Evolutionary conservation across 92 coral and sea anemone genomes (phyloP), one percentile per base, ranked within the genome.

Genomic region (Porites cylindrica): DNA sequence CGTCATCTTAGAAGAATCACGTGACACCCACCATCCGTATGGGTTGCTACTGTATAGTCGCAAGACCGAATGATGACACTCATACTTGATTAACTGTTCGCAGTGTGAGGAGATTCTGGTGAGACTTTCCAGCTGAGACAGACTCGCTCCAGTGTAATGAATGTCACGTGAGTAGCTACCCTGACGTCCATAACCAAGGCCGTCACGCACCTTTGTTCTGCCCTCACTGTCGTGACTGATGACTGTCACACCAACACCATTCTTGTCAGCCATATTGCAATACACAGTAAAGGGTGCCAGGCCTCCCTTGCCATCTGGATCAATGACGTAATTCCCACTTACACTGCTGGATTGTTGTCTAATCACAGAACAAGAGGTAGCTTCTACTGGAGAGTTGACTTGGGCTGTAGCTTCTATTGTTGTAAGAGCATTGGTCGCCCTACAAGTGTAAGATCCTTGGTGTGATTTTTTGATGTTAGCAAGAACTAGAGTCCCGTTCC

Each of bases 11-110:
- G 38, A 29, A 29, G 38, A 29, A 29, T 29, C 38, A 29, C 38
- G 38, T 1, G 38, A 29, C 38, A 29, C 38, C 38, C 38, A 29
- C 38, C 38, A n/a, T n/a, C n/a, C n/a, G n/a, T n/a, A n/a, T n/a
- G n/a, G n/a, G n/a, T n/a, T n/a, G n/a, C n/a, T n/a, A n/a, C n/a
- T n/a, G n/a, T n/a, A n/a, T n/a, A n/a, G n/a, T n/a, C n/a, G n/a
- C n/a, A n/a, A n/a, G 3, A 29, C 3, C 3, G 32, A 29, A 2
- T 10, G 2, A 10, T 54, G 13, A 85, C 94, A 88, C 75, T 92
- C 85, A 43, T 92, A 86, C 76, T 82, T 91, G 60, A 91, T 82
- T 38, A 81, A 91, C 86, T 91, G 93, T 18, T 86, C 91, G 75
- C 93, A 91, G 32, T 83, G 79, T 26, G 66, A 17, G 1, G 93